Conservation (phyloP, 2,797 vertebrate genomes). For the Discoglossus pictus region DNA sequence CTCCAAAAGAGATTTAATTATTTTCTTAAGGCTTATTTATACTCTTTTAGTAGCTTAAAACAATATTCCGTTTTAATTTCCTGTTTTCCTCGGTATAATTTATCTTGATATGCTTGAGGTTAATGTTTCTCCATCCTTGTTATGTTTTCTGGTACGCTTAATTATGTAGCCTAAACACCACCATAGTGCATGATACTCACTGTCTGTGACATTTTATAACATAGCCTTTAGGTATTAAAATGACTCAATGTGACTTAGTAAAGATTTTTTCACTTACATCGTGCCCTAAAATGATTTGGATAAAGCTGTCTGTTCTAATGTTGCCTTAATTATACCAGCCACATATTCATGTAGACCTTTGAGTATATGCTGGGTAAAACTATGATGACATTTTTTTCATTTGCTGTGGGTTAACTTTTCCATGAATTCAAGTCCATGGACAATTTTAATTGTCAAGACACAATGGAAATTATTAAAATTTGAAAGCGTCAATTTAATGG, state of each 20-base stretch:
- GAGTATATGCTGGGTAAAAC: neutral
- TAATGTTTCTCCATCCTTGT: neutral
- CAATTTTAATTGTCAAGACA: too few species aligned
- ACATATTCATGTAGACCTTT: slow-evolving; percentile 21
- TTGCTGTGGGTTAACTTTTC: slow-evolving; percentile 13
- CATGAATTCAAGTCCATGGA: neutral
- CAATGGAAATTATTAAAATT: too few species aligned
- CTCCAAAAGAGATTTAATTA: neutral
- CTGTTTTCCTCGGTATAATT: neutral
- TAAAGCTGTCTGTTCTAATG: neutral
- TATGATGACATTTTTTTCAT: slow-evolving; percentile 1
- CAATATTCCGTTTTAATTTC: neutral
- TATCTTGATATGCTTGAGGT: slow-evolving; percentile 1
- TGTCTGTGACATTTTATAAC: slow-evolving; percentile 13
- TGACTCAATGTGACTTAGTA: neutral
- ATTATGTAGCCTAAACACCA: slow-evolving; percentile 2
- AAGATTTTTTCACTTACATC: neutral
- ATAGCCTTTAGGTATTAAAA: slow-evolving; percentile 5
- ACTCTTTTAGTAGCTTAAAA: neutral
- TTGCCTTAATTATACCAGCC: slow-evolving; percentile 7
- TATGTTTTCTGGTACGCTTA: slow-evolving; percentile 8
- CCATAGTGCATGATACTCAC: slow-evolving; percentile 1
- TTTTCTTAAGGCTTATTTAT: slow-evolving; percentile 5
- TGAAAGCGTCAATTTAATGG: too few species aligned
- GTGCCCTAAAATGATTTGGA: neutral